These are phyloP conservation scores for Chymomyza caudatula DNA, from an alignment of 2,888 invertebrate species.

Conservation along the genomic window DNA sequence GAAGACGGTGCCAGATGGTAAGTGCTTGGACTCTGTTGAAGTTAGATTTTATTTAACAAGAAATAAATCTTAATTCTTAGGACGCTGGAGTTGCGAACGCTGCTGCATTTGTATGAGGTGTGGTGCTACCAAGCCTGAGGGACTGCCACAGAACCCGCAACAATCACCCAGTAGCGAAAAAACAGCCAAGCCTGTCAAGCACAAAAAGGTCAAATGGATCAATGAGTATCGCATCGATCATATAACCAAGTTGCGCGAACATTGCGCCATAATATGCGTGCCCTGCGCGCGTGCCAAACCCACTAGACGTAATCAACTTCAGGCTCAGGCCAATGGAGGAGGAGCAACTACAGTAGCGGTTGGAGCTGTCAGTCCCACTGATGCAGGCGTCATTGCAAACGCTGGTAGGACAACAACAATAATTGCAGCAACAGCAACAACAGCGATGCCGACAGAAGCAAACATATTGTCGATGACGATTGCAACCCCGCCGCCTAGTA, in stretches of 20 bases:
- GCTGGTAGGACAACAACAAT: background rate
- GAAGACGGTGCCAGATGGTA: slow-evolving; percentile 87
- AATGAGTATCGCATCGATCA: slow-evolving; percentile 77
- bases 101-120: slow-evolving; percentile 86
- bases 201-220: slow-evolving; percentile 76
- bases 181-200: slow-evolving; percentile 50
- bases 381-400: background rate
- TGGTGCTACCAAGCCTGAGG: slow-evolving; percentile 80
- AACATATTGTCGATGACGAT: slow-evolving; percentile 19
- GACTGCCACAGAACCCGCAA: slow-evolving; percentile 50
- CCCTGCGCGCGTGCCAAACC: slow-evolving; percentile 75
- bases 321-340: background rate
- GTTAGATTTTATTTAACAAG: background rate
- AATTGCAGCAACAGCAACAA: slow-evolving; percentile 7
- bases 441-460: background rate
- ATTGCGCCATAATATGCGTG: slow-evolving; percentile 81
- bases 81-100: slow-evolving; percentile 92
- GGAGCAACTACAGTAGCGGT: background rate
- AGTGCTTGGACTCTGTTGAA: slow-evolving; percentile 32
- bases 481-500: slow-evolving; percentile 15
- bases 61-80: slow-evolving; percentile 70
- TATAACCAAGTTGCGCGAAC: slow-evolving; percentile 76
- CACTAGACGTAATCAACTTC: slow-evolving; percentile 48
- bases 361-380: background rate
- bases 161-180: slow-evolving; percentile 45